Conservation (phyloP, 2,888 invertebrate species). For the Cetonia aurata region DNA sequence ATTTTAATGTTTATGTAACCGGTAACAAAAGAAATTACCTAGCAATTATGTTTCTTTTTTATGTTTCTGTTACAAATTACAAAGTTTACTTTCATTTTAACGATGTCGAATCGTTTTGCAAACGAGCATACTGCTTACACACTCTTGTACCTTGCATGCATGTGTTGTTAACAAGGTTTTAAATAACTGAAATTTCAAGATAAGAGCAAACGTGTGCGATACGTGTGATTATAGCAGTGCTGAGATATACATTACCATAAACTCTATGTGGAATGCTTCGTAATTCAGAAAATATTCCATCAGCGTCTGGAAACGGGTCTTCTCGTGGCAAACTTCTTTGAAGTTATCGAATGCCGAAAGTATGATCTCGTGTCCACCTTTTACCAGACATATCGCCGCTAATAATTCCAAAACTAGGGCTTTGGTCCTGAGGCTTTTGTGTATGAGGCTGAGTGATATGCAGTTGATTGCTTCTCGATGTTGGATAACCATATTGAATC, state of each 20-base stretch:
- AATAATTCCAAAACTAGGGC: conserved; percentile 96
- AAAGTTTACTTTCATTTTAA: too few species aligned
- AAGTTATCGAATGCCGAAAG: conserved; percentile 98
- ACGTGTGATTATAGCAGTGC: too few species aligned
- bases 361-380: conserved; percentile 99
- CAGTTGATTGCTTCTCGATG: conserved; percentile 98
- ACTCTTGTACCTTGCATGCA: too few species aligned
- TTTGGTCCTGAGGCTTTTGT: conserved; percentile 97
- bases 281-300: conserved; percentile 98
- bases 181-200: too few species aligned
- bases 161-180: too few species aligned
- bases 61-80: too few species aligned
- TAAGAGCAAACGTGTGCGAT: too few species aligned
- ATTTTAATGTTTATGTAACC: too few species aligned
- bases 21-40: too few species aligned
- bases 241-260: conserved; percentile 79
- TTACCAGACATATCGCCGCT: conserved; percentile 98
- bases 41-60: too few species aligned
- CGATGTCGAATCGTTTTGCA: too few species aligned
- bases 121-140: too few species aligned
- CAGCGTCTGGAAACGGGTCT: conserved; percentile 92
- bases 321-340: conserved; percentile 91
- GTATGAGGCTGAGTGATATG: conserved; percentile 96
- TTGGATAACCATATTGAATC: conserved; percentile 98
- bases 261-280: conserved; percentile 97